Base-by-base conservation (phyloP, 1,140 invertebrate genomes). In the Dreissena rostriformis region DNA sequence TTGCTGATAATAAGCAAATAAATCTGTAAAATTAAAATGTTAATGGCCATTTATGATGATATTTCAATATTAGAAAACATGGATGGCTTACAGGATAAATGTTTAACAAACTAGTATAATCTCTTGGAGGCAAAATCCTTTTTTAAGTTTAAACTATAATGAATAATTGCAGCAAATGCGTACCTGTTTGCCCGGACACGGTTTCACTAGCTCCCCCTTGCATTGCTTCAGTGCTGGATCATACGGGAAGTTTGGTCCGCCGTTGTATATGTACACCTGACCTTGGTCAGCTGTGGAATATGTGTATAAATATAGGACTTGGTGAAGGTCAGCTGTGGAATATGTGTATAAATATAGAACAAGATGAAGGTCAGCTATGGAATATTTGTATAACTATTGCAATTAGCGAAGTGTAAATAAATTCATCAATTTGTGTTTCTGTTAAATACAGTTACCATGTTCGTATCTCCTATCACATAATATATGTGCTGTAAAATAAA, bases 171-270 rank as follows among this genome's bases (percentile, higher is more conserved):
- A 39, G n/a, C 39, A 39, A 8, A 74, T 29, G 67, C 80, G 70
- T 73, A 88, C 89, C 82, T 84, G 77, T 65, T 84, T 29, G 19
- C 66, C 84, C 51, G 89, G 87, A 74, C 89, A 90, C 0, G 89
- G 89, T 19, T 84, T 67, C n/a, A 88, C 57, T 4, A 75, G 0
- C 28, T 12, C 24, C 52, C 73, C 84, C 88, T 86, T n/a, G 77
- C 51, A 65, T 51, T 61, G 17, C 26, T 53, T 68, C 84, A 86
- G 87, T 22, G 77, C 29, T 51, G 57, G 61, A 12, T 80, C 86
- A 28, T 39, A 24, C 0, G 88, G 88, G 55, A 90, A 90, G 28
- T 85, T 17, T 15, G 63, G 24, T 0, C 86, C 88, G 39, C 88
- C 88, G 66, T 53, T 72, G 68, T 75, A 90, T 12, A 90, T 71